These are phyloP conservation scores for Idaea biselata DNA, from an alignment of 2,888 invertebrate species.

Conservation along the genomic window DNA sequence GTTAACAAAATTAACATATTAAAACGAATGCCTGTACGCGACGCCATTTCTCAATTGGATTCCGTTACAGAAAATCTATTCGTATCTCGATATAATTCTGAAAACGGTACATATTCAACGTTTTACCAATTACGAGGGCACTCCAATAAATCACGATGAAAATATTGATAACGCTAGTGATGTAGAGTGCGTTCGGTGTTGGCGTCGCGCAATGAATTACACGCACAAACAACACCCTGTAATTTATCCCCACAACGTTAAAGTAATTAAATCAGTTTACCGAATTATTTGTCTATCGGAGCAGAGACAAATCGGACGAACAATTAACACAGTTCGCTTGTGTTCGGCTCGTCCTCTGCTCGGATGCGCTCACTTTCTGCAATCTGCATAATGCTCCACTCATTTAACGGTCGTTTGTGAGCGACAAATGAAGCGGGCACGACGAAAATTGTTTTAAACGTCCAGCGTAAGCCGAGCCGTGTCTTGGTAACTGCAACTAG, in stretches of 20 bases:
- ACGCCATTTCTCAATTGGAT: slow-evolving; percentile 23
- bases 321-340: slow-evolving; percentile 53
- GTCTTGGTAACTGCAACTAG: slow-evolving; percentile 26
- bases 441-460: slow-evolving; percentile 46
- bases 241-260: slow-evolving; percentile 46
- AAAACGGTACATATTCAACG: slow-evolving; percentile 35
- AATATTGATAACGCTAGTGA: slow-evolving; percentile 61
- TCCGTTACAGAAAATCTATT: slow-evolving; percentile 29
- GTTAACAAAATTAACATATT: not conserved
- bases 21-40: slow-evolving; percentile 3
- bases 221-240: slow-evolving; percentile 46
- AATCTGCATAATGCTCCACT: slow-evolving; percentile 70
- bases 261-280: slow-evolving; percentile 53
- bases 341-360: slow-evolving; percentile 30
- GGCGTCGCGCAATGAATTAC: slow-evolving; percentile 44
- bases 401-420: slow-evolving; percentile 68
- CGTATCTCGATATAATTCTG: slow-evolving; percentile 32
- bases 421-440: slow-evolving; percentile 65
- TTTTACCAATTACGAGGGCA: slow-evolving; percentile 51
- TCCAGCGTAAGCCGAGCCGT: slow-evolving; percentile 39
- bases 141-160: slow-evolving; percentile 62
- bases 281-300: slow-evolving; percentile 54
- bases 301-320: slow-evolving; percentile 38
- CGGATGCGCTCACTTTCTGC: slow-evolving; percentile 50
- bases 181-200: slow-evolving; percentile 32